phyloP scores from a whole-genome alignment of 2,113 vertebrate species.

The Thunnus maccoyii region DNA sequence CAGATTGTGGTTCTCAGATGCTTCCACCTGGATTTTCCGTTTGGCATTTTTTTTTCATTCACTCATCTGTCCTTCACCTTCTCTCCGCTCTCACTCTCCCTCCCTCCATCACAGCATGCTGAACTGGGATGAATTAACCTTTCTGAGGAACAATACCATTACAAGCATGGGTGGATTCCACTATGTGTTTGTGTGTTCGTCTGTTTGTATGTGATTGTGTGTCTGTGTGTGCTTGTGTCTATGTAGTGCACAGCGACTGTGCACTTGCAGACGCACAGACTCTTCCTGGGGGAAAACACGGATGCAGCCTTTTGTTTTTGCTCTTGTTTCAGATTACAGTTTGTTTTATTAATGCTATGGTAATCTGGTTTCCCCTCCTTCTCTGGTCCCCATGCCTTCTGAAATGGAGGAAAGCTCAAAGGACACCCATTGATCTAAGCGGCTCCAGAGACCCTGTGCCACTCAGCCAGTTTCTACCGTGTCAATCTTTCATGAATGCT shows the following conservation, averaged over 20 bases:
- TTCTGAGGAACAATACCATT: conserved; percentile 78
- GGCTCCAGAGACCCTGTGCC: conserved; percentile 71
- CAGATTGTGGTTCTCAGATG: too few species aligned
- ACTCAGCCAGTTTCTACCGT: conserved; percentile 68
- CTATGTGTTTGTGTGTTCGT: conserved; percentile 21
- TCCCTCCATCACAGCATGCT: conserved; percentile 52
- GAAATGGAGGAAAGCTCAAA: conserved; percentile 64
- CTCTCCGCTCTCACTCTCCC: neutral
- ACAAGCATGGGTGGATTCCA: conserved; percentile 74
- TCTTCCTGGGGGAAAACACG: conserved; percentile 73
- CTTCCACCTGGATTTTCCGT: too few species aligned
- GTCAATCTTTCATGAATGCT: conserved; percentile 78
- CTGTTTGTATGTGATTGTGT: conserved; percentile 2
- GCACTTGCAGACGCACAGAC: conserved; percentile 38
- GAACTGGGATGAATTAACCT: conserved; percentile 75
- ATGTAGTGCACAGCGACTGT: conserved; percentile 10
- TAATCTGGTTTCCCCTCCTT: conserved; percentile 73
- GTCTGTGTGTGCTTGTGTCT: conserved; percentile 13
- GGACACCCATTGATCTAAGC: conserved; percentile 75
- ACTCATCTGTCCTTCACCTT: conserved; percentile 10
- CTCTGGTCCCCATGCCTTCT: conserved; percentile 50
- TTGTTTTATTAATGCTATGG: conserved; percentile 82
- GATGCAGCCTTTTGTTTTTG: conserved; percentile 78
- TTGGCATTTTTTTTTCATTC: conserved; percentile 6
- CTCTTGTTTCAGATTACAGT: conserved; percentile 79